These are phyloP conservation scores for Alloscopus bannaensis DNA, from an alignment of 2,888 invertebrate species.

Conservation along the genomic window DNA sequence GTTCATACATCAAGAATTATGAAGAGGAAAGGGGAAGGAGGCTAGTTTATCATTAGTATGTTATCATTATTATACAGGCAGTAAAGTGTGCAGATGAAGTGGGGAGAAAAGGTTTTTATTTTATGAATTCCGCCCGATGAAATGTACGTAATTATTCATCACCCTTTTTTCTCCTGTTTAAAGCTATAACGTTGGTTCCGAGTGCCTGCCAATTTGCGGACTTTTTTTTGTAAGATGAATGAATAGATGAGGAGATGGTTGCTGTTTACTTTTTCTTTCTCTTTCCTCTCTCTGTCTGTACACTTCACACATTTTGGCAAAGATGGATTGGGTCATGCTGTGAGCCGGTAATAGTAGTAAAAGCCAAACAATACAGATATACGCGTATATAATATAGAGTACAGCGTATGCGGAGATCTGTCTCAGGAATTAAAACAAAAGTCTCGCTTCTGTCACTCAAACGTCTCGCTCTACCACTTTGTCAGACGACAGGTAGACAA, in stretches of 20 bases:
- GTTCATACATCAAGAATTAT: too few species aligned
- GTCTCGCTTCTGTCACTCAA: conserved; percentile 59
- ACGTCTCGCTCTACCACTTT: conserved; percentile 45
- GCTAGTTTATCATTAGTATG: conserved; percentile 39
- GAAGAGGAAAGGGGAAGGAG: conserved; percentile 3
- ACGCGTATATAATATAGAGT: not conserved
- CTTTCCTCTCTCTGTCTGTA: too few species aligned
- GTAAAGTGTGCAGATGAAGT: conserved; percentile 43
- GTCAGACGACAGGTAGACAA: conserved; percentile 38
- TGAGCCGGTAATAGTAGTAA: conserved; percentile 36
- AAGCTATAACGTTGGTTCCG: too few species aligned
- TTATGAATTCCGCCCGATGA: conserved; percentile 52
- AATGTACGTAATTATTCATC: conserved; percentile 60
- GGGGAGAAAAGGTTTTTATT: conserved; percentile 36
- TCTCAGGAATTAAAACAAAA: conserved; percentile 58
- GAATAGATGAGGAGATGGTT: too few species aligned
- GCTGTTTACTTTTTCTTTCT: too few species aligned
- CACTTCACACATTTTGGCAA: conserved; percentile 50
- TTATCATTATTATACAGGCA: conserved; percentile 10
- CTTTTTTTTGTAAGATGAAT: too few species aligned
- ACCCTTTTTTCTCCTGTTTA: conserved; percentile 49
- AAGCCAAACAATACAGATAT: conserved; percentile 17
- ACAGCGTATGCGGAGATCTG: conserved; percentile 7
- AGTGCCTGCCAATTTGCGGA: too few species aligned
- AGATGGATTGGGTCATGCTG: conserved; percentile 62